Evolutionary conservation across 2,888 invertebrate genomes (phyloP), one percentile per base, ranked within the genome.

Genomic region (Idaea straminata): DNA sequence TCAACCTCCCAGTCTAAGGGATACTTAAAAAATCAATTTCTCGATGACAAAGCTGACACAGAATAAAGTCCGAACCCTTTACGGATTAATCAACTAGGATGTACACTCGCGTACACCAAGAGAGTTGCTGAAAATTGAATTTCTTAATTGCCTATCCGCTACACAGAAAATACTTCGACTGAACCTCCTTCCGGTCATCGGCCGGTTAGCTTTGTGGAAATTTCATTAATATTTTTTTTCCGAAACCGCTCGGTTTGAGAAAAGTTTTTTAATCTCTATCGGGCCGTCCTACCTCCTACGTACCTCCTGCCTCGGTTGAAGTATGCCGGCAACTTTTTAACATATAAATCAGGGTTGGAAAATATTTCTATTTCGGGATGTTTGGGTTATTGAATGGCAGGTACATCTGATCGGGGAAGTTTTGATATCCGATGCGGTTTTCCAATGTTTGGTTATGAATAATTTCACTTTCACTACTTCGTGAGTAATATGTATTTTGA

Each of bases 241-340:
- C 75, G 77, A 78, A 79, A 77, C 77, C 81, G 78, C 80, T 76
- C 76, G 79, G 78, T 67, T 63, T 71, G 74, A 78, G 72, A 74
- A 86, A 91, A 90, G 82, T 91, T 91, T 91, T 91, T 91, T 91
- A 91, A 90, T 91, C 88, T 89, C 70, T 67, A 69, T 69, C 67
- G 69, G 67, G 62, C 66, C 65, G 65, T 66, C 66, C 64, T 67
- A 68, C 69, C 67, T 69, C 67, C 68, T 69, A 10, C 25, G 25
- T 25, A n/a, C 58, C 15, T 15, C 15, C 58, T 15, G 16, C 66
- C 64, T 64, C 57, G 61, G 36, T 61, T 64, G 69, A 69, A 67
- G 64, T 69, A 73, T 67, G 70, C 65, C 58, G 36, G 66, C 38
- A 73, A 70, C 73, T 73, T 72, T 67, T 67, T 69, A 63, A 67